Base-by-base conservation (phyloP, 37 sponge, comb jelly and placozoan species). In the Amphimedon queenslandica region DNA sequence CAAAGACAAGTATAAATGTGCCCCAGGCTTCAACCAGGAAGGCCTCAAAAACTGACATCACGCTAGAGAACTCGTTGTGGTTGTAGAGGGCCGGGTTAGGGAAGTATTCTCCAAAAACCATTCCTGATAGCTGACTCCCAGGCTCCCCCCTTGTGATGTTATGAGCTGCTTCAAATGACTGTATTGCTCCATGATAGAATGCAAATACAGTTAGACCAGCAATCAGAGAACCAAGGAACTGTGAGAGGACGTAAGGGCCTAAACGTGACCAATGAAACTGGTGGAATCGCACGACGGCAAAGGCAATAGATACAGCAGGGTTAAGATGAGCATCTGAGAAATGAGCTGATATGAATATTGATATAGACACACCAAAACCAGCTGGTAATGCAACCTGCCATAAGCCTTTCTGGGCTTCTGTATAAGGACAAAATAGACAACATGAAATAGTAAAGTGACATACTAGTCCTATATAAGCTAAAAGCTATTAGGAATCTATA, bases 31-130 rank as follows among this genome's bases (percentile, higher is more conserved):
- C 74, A 4, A 73, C 56, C 2, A 57, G 24, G 37, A 73, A 32
- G 0, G 74, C 74, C 60, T 57, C 56, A 25, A 58, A 36, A 2
- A 47, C 25, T 28, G 74, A 73, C 4, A 57, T 29, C 4, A 55
- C 34, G 5, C 27, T 25, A 13, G 13, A 13, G n/a, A n/a, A n/a
- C 13, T 47, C 53, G 13, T 47, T 47, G 30, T 13, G 34, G 33
- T 73, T 31, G 32, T 55, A 32, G 3, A 34, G 51, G 13, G 58
- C 40, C 2, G 74, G 74, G 57, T 73, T 73, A 0, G 74, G 74
- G 60, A 73, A 73, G 60, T 57, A 73, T 47, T 73, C 61, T 35
- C 61, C 74, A 34, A 73, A 73, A 24, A 73, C 13, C 74, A 37
- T 73, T 21, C 58, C 74, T 20, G 74, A 36, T 0, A 57, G 40